Conservation (phyloP, 2,113 vertebrate species). For the Fulmarus glacialis region DNA sequence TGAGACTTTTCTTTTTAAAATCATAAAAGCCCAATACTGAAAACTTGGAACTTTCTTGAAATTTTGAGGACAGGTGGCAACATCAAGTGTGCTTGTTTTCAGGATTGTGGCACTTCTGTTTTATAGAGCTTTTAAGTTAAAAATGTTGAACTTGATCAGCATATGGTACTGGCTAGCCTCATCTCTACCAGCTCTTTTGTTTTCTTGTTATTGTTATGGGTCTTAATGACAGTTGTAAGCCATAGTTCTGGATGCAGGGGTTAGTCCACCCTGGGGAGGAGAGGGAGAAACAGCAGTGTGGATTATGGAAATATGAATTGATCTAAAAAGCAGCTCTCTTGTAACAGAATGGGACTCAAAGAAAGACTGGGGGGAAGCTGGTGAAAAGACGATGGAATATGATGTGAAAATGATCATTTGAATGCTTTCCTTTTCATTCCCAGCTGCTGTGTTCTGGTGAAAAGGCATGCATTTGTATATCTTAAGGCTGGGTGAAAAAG, state of each 20-base stretch:
- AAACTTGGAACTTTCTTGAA: neutral
- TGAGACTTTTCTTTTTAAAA: neutral
- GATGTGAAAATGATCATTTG: constrained; percentile 88
- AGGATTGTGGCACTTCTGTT: constrained; percentile 79
- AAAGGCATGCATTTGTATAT: constrained; percentile 90
- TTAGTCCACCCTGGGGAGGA: constrained; percentile 93
- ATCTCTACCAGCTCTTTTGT: constrained; percentile 92
- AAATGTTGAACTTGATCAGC: constrained; percentile 80
- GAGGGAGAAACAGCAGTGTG: constrained; percentile 90
- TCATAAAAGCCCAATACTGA: neutral
- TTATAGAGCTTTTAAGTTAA: constrained; percentile 72
- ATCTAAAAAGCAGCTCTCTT: constrained; percentile 85
- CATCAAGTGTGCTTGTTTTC: constrained; percentile 66
- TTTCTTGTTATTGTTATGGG: constrained; percentile 92
- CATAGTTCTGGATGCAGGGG: constrained; percentile 91
- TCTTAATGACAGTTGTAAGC: constrained; percentile 99
- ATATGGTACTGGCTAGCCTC: constrained; percentile 92
- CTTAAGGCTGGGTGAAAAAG: constrained; percentile 74
- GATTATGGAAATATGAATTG: constrained; percentile 99
- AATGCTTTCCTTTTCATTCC: constrained; percentile 90
- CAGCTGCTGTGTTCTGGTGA: constrained; percentile 90
- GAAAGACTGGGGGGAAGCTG: constrained; percentile 88
- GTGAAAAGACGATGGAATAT: constrained; percentile 86
- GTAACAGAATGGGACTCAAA: constrained; percentile 91
- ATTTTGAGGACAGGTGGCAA: constrained; percentile 3